A percentile compares a stretch with the other conserved stretches of the same genome.
Conservation (phyloP, 2,797 vertebrate species). For the Phoxinus dragarum region DNA sequence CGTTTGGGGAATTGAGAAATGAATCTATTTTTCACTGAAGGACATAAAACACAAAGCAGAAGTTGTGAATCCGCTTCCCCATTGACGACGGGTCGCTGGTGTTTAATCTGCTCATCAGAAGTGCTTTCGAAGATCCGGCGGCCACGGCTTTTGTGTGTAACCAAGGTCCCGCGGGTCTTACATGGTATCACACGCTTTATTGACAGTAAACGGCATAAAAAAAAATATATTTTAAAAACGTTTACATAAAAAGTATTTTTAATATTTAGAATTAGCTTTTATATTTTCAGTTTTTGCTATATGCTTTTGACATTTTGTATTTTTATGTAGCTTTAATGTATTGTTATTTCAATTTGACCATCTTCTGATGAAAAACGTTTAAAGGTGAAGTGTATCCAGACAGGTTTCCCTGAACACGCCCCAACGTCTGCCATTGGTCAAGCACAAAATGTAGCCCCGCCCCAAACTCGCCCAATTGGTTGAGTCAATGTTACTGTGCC, state of each 20-base stretch:
- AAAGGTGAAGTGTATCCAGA: not conserved
- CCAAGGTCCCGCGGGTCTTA: constrained; percentile 4
- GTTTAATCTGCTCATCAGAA: constrained; percentile 38
- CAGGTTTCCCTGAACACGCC: not conserved
- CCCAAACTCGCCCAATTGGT: not conserved
- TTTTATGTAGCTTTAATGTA: not conserved
- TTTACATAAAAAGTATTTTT: too few species aligned
- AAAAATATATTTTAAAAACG: not conserved
- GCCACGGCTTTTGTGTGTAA: constrained; percentile 16
- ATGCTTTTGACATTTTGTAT: not conserved
- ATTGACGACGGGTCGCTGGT: not conserved
- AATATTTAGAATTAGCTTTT: not conserved
- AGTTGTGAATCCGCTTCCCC: constrained; percentile 44
- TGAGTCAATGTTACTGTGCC: not conserved
- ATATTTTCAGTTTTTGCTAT: not conserved
- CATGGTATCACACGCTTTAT: not conserved
- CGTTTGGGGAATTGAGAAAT: constrained; percentile 33
- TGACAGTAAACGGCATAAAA: not conserved
- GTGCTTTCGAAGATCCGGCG: constrained; percentile 6
- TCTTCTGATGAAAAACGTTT: not conserved
- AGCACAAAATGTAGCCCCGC: not conserved
- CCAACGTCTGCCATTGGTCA: not conserved
- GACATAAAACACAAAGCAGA: constrained; percentile 45
- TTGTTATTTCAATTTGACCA: not conserved
- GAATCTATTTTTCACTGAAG: constrained; percentile 36